Evolutionary conservation across 2,113 vertebrate genomes (phyloP), one percentile per base, ranked within the genome.

Genomic region (Gallinago paraguaiae): DNA sequence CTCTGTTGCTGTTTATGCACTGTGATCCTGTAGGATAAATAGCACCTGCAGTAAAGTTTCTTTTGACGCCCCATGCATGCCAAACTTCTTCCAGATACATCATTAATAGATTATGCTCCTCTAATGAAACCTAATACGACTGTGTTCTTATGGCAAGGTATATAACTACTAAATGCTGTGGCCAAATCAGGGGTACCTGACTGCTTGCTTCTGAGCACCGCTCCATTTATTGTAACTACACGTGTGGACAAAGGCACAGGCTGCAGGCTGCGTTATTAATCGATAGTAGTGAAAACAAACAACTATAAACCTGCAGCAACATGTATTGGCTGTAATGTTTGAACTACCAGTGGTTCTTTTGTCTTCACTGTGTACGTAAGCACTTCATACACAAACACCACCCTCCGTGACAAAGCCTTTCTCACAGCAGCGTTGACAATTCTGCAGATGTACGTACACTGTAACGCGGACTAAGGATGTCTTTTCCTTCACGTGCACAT

Each of bases 21-120:
- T 97, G 96, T 97, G 97, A 97, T 84, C 97, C 95, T 91, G 90
- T 84, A 91, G 95, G 96, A 90, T 96, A 89, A 85, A 50, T 95
- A 92, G 84, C 96, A 90, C 94, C 95, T 88, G 84, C 93, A 83
- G 71, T 95, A 83, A 93, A 81, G 88, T 95, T 93, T 84, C 92
- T 97, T 96, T 95, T 90, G 86, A 92, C 37, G 60, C 93, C 91
- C 92, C 95, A 86, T 97, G 99, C 99, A 99, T 99, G 99, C 99
- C 99, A 99, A 98, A 98, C 88, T 83, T 91, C 96, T 88, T 97
- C 91, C 94, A 93, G 88, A 90, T 95, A 93, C 81, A 90, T 96
- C 95, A 68, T 75, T 86, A 67, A 54, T 88, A 90, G 87, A 86
- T 90, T 91, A 39, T 19, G 68, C 82, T 95, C 80, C 88, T 88